These are phyloP conservation scores for Balanococcus diminutus DNA, from an alignment of 2,888 invertebrate genomes.

Conservation along the genomic window DNA sequence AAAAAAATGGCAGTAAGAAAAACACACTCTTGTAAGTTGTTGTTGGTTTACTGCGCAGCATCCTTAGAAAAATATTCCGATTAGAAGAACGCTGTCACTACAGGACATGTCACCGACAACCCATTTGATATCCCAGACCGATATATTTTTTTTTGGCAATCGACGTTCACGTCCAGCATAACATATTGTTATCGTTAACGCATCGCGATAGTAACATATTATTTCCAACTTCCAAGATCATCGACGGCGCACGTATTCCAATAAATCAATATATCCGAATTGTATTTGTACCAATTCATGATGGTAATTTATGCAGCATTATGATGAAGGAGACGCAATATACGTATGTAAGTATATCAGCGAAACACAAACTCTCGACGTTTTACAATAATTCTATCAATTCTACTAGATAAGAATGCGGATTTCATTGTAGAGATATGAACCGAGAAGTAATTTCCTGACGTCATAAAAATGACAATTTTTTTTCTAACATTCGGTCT, in stretches of 20 bases:
- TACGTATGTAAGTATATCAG: neutral
- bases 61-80: neutral
- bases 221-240: conserved; percentile 29
- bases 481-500: neutral
- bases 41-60: neutral
- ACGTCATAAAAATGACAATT: neutral
- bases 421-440: neutral
- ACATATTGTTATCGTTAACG: conserved; percentile 14
- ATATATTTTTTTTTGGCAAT: conserved; percentile 23
- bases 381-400: conserved; percentile 28
- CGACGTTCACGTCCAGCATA: neutral
- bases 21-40: too few relatives aligned
- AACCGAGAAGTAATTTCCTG: neutral
- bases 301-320: conserved; percentile 36
- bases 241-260: conserved; percentile 34
- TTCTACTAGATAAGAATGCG: conserved; percentile 27
- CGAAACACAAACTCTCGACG: neutral
- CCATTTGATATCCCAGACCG: conserved; percentile 21
- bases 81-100: neutral
- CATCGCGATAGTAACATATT: conserved; percentile 33
- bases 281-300: conserved; percentile 36
- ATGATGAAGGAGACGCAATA: neutral
- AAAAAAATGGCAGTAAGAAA: neutral
- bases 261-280: conserved; percentile 31
- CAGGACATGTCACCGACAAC: conserved; percentile 24